Percentiles rank a stretch among this genome's conserved stretches.
These are phyloP conservation scores for Poecilobothrus nobilitatus DNA, from an alignment of 2,888 invertebrate species.

Conservation along the genomic window DNA sequence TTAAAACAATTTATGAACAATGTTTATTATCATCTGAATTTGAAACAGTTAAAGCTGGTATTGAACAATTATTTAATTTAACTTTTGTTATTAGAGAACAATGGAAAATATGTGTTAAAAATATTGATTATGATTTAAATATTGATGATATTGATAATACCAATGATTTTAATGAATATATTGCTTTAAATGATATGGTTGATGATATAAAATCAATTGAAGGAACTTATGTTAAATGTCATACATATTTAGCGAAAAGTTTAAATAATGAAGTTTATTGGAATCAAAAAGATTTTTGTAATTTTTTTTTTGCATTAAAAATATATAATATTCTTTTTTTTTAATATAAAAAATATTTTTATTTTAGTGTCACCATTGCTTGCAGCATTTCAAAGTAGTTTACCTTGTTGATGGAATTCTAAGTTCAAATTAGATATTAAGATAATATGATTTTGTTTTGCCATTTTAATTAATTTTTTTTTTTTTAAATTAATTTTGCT, in stretches of 20 bases:
- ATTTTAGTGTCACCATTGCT: neutral
- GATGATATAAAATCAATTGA: slow-evolving; percentile 34
- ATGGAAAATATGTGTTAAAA: slow-evolving; percentile 33
- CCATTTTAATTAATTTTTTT: neutral
- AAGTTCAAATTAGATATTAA: neutral
- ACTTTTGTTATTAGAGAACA: slow-evolving; percentile 37
- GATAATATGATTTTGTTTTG: neutral
- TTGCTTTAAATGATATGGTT: slow-evolving; percentile 19
- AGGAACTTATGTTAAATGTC: slow-evolving; percentile 38
- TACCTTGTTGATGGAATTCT: neutral
- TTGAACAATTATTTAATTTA: slow-evolving; percentile 38
- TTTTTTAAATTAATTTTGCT: neutral
- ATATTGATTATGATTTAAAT: slow-evolving; percentile 26
- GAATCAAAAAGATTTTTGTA: slow-evolving; percentile 31
- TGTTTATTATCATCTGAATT: slow-evolving; percentile 33
- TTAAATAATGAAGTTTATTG: slow-evolving; percentile 35
- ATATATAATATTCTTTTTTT: neutral
- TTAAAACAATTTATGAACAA: slow-evolving; percentile 34
- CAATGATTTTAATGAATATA: slow-evolving; percentile 22
- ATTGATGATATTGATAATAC: slow-evolving; percentile 20
- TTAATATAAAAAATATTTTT: neutral
- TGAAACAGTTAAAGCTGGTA: slow-evolving; percentile 27
- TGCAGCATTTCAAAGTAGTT: neutral
- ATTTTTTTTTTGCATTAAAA: slow-evolving; percentile 13
- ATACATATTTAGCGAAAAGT: slow-evolving; percentile 36